phyloP scores from a whole-genome alignment of 2,888 invertebrate species.

The Ceriagrion tenellum region DNA sequence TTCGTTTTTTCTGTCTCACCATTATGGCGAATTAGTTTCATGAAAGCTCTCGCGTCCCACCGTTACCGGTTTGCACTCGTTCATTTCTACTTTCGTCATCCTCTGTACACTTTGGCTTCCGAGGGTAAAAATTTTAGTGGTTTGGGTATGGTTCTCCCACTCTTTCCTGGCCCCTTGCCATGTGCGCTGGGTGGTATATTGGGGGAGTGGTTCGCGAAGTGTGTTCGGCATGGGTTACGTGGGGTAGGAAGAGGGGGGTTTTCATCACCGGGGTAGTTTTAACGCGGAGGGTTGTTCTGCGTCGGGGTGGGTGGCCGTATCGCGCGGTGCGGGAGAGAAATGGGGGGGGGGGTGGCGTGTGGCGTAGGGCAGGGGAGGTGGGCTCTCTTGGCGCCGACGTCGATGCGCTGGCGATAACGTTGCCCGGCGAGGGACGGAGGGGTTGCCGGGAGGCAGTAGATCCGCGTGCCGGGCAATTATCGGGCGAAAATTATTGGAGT shows the following conservation, averaged over 20 bases:
- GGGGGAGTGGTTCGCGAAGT: neutral
- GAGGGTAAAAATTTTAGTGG: neutral
- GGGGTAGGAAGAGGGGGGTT: neutral
- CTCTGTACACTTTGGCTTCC: neutral
- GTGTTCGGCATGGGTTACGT: neutral
- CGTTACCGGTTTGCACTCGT: neutral
- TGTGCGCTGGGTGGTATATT: neutral
- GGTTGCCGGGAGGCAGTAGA: neutral
- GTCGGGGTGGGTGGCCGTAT: neutral
- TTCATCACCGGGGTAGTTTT: neutral
- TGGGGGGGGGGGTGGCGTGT: neutral
- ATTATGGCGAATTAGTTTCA: neutral
- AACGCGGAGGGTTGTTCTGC: neutral
- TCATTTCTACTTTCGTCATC: neutral
- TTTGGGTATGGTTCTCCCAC: neutral
- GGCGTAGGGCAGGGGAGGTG: neutral
- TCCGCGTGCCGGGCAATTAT: neutral
- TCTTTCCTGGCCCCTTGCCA: neutral
- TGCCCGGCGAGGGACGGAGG: neutral
- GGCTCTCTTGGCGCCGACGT: neutral
- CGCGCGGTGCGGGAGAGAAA: too few relatives aligned
- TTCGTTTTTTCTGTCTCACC: neutral
- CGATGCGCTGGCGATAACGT: constrained; percentile 10
- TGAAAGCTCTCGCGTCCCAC: neutral
- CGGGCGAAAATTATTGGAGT: constrained; percentile 24